Conservation (phyloP, 2,888 invertebrate genomes). For the Panopea generosa region DNA sequence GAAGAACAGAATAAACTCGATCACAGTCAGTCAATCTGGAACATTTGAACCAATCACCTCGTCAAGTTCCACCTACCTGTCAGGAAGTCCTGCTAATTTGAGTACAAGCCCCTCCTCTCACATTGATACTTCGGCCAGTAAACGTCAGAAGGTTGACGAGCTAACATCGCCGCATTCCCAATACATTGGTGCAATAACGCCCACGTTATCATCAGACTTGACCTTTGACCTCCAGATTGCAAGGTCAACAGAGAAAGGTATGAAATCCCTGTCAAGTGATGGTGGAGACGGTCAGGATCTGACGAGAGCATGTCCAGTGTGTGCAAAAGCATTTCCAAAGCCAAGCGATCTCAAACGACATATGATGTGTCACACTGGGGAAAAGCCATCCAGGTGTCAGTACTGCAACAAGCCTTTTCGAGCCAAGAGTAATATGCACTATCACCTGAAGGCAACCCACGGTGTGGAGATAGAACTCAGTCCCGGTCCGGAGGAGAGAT, state of each 20-base stretch:
- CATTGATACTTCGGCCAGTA: conserved; percentile 30
- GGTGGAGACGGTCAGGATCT: conserved; percentile 18
- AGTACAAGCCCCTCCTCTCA: conserved; percentile 2
- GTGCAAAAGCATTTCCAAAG: conserved; percentile 80
- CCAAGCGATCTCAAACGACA: conserved; percentile 83
- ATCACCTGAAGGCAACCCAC: conserved; percentile 81
- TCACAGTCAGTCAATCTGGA: background rate
- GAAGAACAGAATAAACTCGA: conserved; percentile 25
- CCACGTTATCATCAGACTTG: conserved; percentile 2
- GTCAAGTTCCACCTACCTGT: conserved; percentile 22
- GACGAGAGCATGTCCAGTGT: conserved; percentile 71
- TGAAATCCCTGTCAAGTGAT: conserved; percentile 10
- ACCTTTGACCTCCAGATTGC: conserved; percentile 16
- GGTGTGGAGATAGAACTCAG: conserved; percentile 80
- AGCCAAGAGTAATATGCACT: conserved; percentile 81
- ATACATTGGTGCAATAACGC: conserved; percentile 40
- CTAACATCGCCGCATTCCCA: conserved; percentile 17
- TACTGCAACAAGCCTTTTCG: conserved; percentile 81
- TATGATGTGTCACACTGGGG: conserved; percentile 83
- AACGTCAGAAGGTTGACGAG: conserved; percentile 31
- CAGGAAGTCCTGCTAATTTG: conserved; percentile 7
- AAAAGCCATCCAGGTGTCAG: conserved; percentile 80
- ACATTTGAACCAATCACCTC: conserved; percentile 17
- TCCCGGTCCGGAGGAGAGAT: conserved; percentile 80
- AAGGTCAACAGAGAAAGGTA: conserved; percentile 1